Evolutionary conservation across 2,797 vertebrate species (phyloP).

Genomic region (Sebastes taczanowskii): DNA sequence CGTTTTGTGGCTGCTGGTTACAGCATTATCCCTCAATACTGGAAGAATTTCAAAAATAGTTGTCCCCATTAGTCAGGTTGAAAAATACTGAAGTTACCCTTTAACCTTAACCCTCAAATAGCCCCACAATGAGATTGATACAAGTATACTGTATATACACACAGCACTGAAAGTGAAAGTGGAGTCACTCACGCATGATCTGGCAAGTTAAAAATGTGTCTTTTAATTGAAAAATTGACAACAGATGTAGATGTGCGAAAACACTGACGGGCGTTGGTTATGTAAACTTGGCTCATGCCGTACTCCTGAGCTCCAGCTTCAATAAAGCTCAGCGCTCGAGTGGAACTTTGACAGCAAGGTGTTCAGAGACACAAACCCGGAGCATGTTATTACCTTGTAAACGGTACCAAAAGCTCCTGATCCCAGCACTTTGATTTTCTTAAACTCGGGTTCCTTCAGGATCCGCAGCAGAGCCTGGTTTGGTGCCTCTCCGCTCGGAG

Average conservation of each 20-base stretch:
- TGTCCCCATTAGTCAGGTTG: no score
- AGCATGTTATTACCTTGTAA: slow-evolving; percentile 88
- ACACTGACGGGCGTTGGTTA: slow-evolving; percentile 30
- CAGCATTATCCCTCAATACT: no score
- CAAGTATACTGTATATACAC: not conserved
- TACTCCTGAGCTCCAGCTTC: slow-evolving; percentile 6
- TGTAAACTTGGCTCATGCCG: slow-evolving; percentile 16
- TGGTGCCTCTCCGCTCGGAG: slow-evolving; percentile 95
- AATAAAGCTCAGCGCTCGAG: slow-evolving; percentile 8
- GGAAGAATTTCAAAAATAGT: no score
- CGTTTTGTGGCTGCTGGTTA: no score
- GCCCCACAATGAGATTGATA: not conserved
- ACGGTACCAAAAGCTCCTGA: slow-evolving; percentile 98
- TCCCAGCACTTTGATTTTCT: slow-evolving; percentile 96
- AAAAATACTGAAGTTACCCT: not conserved
- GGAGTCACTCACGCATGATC: slow-evolving; percentile 41
- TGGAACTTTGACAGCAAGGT: slow-evolving; percentile 5
- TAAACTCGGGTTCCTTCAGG: slow-evolving; percentile 97
- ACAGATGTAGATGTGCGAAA: slow-evolving; percentile 60
- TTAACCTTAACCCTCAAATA: not conserved
- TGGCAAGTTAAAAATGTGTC: slow-evolving; percentile 52
- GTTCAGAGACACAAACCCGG: slow-evolving; percentile 18
- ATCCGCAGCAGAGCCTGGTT: slow-evolving; percentile 97
- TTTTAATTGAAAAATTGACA: slow-evolving; percentile 72
- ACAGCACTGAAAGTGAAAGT: slow-evolving; percentile 9